Conservation (phyloP, 1,140 invertebrate species). For the Drosophila ambigua region DNA sequence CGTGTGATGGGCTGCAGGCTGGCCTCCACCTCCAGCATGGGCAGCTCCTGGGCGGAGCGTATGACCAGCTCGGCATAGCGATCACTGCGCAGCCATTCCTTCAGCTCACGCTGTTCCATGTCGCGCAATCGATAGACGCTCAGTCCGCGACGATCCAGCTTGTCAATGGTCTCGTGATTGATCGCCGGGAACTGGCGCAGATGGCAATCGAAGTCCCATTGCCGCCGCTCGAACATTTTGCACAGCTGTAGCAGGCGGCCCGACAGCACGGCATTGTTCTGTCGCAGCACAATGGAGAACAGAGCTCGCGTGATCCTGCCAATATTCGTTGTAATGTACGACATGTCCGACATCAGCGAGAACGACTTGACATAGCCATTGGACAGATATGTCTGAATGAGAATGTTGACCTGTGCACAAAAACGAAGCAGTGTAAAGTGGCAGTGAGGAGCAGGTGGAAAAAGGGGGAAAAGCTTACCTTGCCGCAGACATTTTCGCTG, state of each 20-base stretch:
- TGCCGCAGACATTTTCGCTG: conserved; percentile 95
- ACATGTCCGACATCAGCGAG: conserved; percentile 96
- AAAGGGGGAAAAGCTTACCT: conserved; percentile 87
- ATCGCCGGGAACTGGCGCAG: conserved; percentile 94
- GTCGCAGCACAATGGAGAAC: conserved; percentile 96
- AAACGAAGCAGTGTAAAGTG: not conserved
- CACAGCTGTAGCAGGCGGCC: conserved; percentile 91
- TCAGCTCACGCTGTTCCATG: conserved; percentile 94
- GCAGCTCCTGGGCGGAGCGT: conserved; percentile 93
- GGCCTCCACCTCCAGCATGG: conserved; percentile 92
- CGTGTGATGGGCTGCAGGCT: conserved; percentile 97
- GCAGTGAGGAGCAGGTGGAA: too few species aligned
- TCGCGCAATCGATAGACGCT: conserved; percentile 92
- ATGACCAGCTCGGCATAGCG: conserved; percentile 91
- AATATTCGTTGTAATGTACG: conserved; percentile 97
- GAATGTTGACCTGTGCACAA: conserved; percentile 88
- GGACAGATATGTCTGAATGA: conserved; percentile 96
- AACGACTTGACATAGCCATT: conserved; percentile 91
- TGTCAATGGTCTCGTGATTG: conserved; percentile 90
- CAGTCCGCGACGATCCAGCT: conserved; percentile 91
- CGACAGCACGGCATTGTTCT: conserved; percentile 95
- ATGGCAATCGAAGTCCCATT: conserved; percentile 95
- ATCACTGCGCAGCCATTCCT: conserved; percentile 90
- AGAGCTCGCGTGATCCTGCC: conserved; percentile 94
- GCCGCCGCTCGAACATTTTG: conserved; percentile 95